Percentiles rank a stretch among this genome's conserved stretches.
Conservation (phyloP, 2,888 invertebrate species). For the Hirtodrosophila histrioides region DNA sequence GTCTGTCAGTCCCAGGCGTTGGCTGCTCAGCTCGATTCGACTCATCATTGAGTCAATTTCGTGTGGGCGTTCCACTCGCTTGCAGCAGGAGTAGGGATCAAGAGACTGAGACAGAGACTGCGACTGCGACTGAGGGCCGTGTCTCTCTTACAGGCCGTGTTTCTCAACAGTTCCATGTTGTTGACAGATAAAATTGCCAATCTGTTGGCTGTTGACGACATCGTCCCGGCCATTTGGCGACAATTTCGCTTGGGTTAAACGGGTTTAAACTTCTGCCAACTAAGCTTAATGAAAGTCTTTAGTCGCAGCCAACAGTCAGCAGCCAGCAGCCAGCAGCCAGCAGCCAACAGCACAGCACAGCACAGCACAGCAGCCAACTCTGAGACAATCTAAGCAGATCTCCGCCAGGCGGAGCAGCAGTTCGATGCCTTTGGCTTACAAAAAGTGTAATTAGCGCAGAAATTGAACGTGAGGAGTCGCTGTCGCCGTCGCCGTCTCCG, state of each 20-base stretch:
- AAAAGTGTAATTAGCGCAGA: conserved; percentile 83
- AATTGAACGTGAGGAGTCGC: conserved; percentile 72
- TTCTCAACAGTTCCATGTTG: conserved; percentile 67
- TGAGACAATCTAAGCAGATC: conserved; percentile 69
- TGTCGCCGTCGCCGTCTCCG: conserved; percentile 4
- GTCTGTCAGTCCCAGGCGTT: conserved; percentile 24
- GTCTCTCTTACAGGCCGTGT: conserved; percentile 25
- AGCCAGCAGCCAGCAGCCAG: no score
- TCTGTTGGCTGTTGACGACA: conserved; percentile 54
- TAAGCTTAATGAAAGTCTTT: conserved; percentile 79
- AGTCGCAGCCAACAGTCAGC: conserved; percentile 41
- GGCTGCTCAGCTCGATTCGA: conserved; percentile 9
- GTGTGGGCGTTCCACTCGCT: conserved; percentile 64
- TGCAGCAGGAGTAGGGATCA: conserved; percentile 12
- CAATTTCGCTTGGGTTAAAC: conserved; percentile 76
- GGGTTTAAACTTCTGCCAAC: conserved; percentile 73
- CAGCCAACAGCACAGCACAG: conserved; percentile 11
- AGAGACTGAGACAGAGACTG: neutral
- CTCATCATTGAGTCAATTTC: conserved; percentile 26
- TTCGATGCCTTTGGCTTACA: conserved; percentile 70
- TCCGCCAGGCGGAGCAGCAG: conserved; percentile 35
- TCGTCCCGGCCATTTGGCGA: conserved; percentile 53
- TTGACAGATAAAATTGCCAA: conserved; percentile 80
- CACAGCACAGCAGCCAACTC: conserved; percentile 9
- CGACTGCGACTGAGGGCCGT: neutral